Conservation (phyloP, 2,113 vertebrate genomes). For the Eublepharis macularius region DNA sequence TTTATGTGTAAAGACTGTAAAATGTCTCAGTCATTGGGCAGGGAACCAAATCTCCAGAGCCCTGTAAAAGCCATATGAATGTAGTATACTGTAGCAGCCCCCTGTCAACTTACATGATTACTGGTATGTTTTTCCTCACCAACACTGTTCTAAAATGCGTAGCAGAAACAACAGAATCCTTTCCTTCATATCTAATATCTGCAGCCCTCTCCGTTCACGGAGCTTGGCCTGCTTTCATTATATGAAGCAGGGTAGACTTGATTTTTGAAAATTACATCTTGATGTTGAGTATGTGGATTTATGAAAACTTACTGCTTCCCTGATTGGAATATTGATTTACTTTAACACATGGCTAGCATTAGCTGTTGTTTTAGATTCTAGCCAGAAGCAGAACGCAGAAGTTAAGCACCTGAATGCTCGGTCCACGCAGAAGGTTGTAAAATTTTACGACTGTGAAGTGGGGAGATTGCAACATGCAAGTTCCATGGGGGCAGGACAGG, state of each 20-base stretch:
- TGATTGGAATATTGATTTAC: constrained; percentile 47
- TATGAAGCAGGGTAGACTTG: constrained; percentile 41
- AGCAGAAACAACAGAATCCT: constrained; percentile 51
- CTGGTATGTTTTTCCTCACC: constrained; percentile 61
- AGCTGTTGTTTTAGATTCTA: constrained; percentile 54
- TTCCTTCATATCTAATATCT: background rate
- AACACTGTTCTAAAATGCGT: constrained; percentile 9
- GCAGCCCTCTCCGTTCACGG: constrained; percentile 27
- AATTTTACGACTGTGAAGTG: constrained; percentile 65
- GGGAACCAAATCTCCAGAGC: constrained; percentile 37
- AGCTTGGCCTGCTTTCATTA: background rate
- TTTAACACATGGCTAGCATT: constrained; percentile 71
- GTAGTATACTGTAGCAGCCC: background rate
- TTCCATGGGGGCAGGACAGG: constrained; percentile 33
- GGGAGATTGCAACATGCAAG: constrained; percentile 66
- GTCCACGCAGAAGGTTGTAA: constrained; percentile 69
- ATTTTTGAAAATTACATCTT: background rate
- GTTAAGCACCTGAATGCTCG: constrained; percentile 75
- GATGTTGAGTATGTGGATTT: constrained; percentile 20
- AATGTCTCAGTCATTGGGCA: constrained; percentile 23
- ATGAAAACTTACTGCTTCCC: constrained; percentile 45
- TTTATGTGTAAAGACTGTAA: constrained; percentile 41
- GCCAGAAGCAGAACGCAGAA: constrained; percentile 60
- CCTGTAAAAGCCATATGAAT: constrained; percentile 39
- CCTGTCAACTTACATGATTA: background rate